Base-by-base conservation (phyloP, 2,113 vertebrate genomes). In the Callipepla californica region DNA sequence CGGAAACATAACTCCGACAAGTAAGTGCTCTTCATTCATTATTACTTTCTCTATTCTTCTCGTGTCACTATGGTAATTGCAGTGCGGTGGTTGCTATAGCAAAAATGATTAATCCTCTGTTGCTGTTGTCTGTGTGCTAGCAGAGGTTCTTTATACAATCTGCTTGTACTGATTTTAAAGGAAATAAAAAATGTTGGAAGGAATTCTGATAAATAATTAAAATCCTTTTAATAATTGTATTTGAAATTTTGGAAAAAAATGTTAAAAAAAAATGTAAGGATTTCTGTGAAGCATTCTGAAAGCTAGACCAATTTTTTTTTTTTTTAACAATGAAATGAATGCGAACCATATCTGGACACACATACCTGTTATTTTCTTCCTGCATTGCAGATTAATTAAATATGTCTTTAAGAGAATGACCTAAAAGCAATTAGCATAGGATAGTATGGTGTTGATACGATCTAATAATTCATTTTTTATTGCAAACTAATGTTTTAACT, bases 61-160 rank as follows among this genome's bases (percentile, higher is more conserved):
- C 89, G 32, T 72, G 84, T 94, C 96, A 95, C 93, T 90, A 70
- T 94, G 66, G 80, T 91, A 92, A 97, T 95, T 95, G 93, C 91
- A 95, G 85, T 86, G 72, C 81, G 79, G 51, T 80, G 65, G 85
- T 96, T 97, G 93, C 94, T 94, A 96, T 98, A 93, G 95, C 92
- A 97, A 85, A 96, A 96, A 87, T 89, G 58, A 96, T 97, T 94
- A 95, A 86, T 95, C 70, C 91, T 94, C 51, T 0, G 1, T 80
- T 91, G 87, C 77, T 95, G 70, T 91, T 95, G 90, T 93, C 90
- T 95, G 51, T 82, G 50, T 82, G 84, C 58, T 38, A 58, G 92
- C 85, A 91, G 85, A 96, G 89, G 70, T 89, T 91, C 94, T 92
- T 70, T 69, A 5, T 65, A 76, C 93, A 63, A 80, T 61, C 70